phyloP scores from a whole-genome alignment of 1,140 invertebrate species.

The Drosophila repleta region DNA sequence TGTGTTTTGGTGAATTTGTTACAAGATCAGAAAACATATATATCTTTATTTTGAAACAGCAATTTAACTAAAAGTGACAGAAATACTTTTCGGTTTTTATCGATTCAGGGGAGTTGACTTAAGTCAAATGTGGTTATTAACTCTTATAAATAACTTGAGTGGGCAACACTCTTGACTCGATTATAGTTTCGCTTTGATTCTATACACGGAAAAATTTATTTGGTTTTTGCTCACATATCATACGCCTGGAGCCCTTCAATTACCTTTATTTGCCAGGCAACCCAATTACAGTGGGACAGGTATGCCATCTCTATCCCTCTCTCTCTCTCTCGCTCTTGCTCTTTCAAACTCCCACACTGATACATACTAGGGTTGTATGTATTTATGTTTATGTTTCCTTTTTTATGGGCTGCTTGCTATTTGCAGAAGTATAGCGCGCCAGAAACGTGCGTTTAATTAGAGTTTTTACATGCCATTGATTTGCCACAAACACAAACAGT shows the following conservation, averaged over 20 bases:
- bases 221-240: constrained; percentile 30
- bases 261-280: constrained; percentile 10
- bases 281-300: constrained; percentile 27
- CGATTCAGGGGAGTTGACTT: too few relatives aligned
- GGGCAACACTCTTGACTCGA: constrained; percentile 15
- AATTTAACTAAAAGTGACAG: too few relatives aligned
- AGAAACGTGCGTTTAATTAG: constrained; percentile 78
- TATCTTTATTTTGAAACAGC: too few relatives aligned
- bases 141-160: too few relatives aligned
- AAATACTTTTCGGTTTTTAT: too few relatives aligned
- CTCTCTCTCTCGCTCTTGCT: not conserved
- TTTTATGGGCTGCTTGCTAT: constrained; percentile 55
- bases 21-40: too few relatives aligned
- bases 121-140: too few relatives aligned
- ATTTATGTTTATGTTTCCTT: constrained; percentile 29
- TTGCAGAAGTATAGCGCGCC: constrained; percentile 32
- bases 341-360: too few relatives aligned
- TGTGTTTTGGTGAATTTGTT: too few relatives aligned
- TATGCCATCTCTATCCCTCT: constrained; percentile 7
- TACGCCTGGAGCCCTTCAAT: constrained; percentile 35
- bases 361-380: constrained; percentile 7
- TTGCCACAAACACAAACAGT: constrained; percentile 51
- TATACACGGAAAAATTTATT: constrained; percentile 2
- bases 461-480: constrained; percentile 79
- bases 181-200: constrained; percentile 19